A percentile compares a stretch with the other conserved stretches of the same genome.
These are phyloP conservation scores for Platysteira castanea DNA, from an alignment of 2,113 vertebrate genomes.

Conservation along the genomic window DNA sequence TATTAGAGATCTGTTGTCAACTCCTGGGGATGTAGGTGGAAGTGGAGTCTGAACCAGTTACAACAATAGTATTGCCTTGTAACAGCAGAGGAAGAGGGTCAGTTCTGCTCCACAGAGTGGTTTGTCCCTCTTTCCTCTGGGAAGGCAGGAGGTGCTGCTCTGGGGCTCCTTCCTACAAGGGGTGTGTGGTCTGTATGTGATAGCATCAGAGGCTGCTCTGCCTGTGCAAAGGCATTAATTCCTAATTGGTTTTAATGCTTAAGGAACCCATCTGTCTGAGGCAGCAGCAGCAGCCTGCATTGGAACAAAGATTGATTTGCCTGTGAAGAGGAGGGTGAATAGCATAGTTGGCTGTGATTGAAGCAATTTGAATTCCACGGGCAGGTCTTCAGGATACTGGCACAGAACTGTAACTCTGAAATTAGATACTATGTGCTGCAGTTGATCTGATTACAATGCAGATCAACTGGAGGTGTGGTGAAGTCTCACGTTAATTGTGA, in stretches of 20 bases:
- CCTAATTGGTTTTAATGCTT: slow-evolving; percentile 28
- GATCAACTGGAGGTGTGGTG: neutral
- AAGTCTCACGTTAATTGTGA: neutral
- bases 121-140: neutral
- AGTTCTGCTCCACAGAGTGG: neutral
- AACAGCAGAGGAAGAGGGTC: neutral
- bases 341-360: neutral
- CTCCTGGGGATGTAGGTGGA: neutral
- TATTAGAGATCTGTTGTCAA: neutral
- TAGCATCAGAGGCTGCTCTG: neutral
- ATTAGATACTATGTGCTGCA: neutral
- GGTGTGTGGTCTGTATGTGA: neutral
- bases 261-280: slow-evolving; percentile 26
- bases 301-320: slow-evolving; percentile 9
- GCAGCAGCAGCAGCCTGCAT: neutral
- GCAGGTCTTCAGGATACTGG: neutral
- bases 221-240: neutral
- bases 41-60: neutral
- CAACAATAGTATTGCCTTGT: neutral
- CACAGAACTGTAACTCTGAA: neutral
- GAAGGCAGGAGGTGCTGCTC: neutral
- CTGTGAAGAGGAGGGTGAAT: neutral
- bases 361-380: neutral
- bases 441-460: neutral
- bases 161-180: neutral